A percentile compares a stretch with the other conserved stretches of the same genome.
Evolutionary conservation across 2,113 vertebrate species (phyloP).

Genomic region (Coregonus clupeaformis): DNA sequence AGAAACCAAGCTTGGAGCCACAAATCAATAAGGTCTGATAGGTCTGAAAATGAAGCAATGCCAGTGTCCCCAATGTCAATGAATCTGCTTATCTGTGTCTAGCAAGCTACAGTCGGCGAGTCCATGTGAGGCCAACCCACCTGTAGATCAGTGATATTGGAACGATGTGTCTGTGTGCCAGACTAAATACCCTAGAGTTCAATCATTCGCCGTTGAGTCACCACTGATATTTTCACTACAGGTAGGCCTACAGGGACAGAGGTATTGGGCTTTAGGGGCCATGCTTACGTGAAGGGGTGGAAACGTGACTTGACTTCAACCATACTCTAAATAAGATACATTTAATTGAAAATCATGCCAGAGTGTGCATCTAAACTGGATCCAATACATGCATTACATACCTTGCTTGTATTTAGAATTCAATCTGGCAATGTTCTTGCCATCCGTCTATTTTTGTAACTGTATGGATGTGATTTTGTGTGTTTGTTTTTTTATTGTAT

Average conservation of each 20-base stretch:
- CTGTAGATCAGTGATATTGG: conserved; percentile 67
- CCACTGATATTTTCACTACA: conserved; percentile 4
- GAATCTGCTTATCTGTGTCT: conserved; percentile 74
- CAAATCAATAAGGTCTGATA: conserved; percentile 73
- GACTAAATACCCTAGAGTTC: conserved; percentile 17
- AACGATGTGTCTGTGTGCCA: conserved; percentile 26
- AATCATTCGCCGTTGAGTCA: background rate
- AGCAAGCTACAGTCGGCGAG: conserved; percentile 53
- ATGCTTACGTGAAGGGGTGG: too few relatives aligned
- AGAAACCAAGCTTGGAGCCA: conserved; percentile 41
- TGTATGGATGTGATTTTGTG: background rate
- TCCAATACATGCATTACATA: conserved; percentile 8
- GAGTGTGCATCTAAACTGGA: background rate
- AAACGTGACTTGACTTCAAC: too few relatives aligned
- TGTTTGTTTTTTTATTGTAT: too few relatives aligned
- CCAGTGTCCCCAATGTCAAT: conserved; percentile 70
- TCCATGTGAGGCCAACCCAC: conserved; percentile 54
- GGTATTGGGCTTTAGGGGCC: background rate
- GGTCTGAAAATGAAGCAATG: conserved; percentile 68
- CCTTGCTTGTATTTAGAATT: conserved; percentile 15
- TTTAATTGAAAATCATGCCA: background rate
- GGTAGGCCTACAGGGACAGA: background rate
- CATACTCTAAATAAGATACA: background rate
- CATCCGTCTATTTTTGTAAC: background rate
- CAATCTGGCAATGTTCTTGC: background rate